A percentile compares a stretch with the other conserved stretches of the same genome.
These are phyloP conservation scores for Melinaea marsaeus DNA, from an alignment of 2,888 invertebrate species.

Conservation along the genomic window DNA sequence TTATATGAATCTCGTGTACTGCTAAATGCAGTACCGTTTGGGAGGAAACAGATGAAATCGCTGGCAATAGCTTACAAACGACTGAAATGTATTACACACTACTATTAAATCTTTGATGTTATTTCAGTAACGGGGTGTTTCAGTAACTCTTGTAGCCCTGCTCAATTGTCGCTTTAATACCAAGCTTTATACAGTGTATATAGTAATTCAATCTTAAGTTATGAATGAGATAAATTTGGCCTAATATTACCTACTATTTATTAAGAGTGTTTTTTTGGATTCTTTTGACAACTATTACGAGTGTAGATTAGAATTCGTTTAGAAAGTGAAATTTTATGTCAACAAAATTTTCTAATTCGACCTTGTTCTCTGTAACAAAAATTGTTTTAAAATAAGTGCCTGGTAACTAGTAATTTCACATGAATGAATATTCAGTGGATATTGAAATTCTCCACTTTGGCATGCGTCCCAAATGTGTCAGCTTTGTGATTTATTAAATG, in stretches of 20 bases:
- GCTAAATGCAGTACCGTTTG: too few species aligned
- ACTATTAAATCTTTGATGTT: constrained; percentile 28
- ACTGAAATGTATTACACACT: constrained; percentile 24
- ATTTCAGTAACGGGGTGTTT: constrained; percentile 32
- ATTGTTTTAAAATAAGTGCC: background rate
- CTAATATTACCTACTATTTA: too few species aligned
- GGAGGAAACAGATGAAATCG: constrained; percentile 2
- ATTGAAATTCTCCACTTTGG: background rate
- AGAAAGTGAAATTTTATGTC: too few species aligned
- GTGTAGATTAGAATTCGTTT: too few species aligned
- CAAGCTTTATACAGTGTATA: background rate
- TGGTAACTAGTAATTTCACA: background rate
- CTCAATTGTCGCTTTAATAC: constrained; percentile 22
- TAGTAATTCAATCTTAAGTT: too few species aligned
- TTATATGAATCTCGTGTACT: too few species aligned
- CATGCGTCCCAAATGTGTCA: background rate
- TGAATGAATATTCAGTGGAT: background rate
- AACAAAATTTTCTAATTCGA: too few species aligned
- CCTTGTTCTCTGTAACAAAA: too few species aligned
- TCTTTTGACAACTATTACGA: too few species aligned
- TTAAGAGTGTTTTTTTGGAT: too few species aligned
- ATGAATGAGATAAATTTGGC: too few species aligned
- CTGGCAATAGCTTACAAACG: constrained; percentile 9
- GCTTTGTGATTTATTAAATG: background rate
- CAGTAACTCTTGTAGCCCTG: constrained; percentile 11